These are phyloP conservation scores for Himalopsyche japonica DNA, from an alignment of 2,888 invertebrate genomes.

Conservation along the genomic window DNA sequence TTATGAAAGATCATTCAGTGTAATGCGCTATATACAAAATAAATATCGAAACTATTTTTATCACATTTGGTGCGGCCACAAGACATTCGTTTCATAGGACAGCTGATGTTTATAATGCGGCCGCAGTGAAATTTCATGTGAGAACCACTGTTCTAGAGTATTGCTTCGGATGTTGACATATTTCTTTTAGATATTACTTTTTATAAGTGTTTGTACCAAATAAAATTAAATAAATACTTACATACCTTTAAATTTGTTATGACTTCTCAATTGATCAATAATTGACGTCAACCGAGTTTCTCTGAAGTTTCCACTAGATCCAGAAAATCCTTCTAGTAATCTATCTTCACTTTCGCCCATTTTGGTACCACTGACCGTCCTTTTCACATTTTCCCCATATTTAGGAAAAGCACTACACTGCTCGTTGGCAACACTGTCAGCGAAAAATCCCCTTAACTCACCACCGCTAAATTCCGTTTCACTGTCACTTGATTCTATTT, in stretches of 20 bases:
- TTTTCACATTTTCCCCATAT: not conserved
- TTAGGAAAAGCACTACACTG: not conserved
- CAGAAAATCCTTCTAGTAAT: not conserved
- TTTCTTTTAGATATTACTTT: too few species aligned
- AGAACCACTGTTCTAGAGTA: too few species aligned
- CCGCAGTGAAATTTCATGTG: too few species aligned
- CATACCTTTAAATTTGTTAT: slow-evolving; percentile 55
- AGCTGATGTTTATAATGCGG: too few species aligned
- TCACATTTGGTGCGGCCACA: too few species aligned
- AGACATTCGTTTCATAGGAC: too few species aligned
- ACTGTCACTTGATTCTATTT: not conserved
- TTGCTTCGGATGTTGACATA: too few species aligned
- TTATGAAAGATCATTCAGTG: too few species aligned
- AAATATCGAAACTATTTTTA: too few species aligned
- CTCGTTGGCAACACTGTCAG: not conserved
- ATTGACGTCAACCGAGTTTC: slow-evolving; percentile 56
- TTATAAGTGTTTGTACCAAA: too few species aligned
- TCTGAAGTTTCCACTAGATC: slow-evolving; percentile 45
- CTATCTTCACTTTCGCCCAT: not conserved
- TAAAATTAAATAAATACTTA: too few species aligned
- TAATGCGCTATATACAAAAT: too few species aligned
- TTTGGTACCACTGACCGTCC: not conserved
- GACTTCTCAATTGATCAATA: slow-evolving; percentile 56
- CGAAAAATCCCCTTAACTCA: not conserved
- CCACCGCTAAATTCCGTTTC: not conserved